Base-by-base conservation (phyloP, 2,797 vertebrate genomes). In the Garrulus glandarius region DNA sequence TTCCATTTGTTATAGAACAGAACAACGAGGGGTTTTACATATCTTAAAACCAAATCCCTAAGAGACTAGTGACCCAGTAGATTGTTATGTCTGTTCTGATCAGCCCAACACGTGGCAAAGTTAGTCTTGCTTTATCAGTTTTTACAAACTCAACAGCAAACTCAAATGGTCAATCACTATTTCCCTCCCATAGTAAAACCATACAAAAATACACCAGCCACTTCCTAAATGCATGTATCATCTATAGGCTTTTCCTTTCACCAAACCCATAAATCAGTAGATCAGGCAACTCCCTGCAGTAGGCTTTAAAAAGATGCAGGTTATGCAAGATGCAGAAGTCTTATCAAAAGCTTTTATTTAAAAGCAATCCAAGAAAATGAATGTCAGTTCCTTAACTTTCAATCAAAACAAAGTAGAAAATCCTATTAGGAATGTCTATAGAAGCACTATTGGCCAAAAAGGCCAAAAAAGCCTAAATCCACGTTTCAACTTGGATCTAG, bases 31-130 rank as follows among this genome's bases (percentile, higher is more conserved):
- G 8, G 11, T 74, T 80, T 72, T 46, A 20, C 12, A 1, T 18
- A 39, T 32, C 13, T 59, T 60, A 79, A 91, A 84, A 72, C 18
- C 29, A 91, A 82, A 63, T 20, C 24, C 27, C 32, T 55, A n/a
- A 1, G 19, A 64, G 13, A 78, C 4, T 10, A 64, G 27, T 29
- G 70, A 80, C 22, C 83, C 44, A 22, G 30, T 43, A 41, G 16
- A 22, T 26, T 3, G 1, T 13, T 64, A 26, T 0, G 0, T 39
- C 49, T 76, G 5, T 41, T 88, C 30, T 36, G 34, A 65, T 20
- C 1, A 0, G 29, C 27, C 34, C 27, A 68, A 16, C 13, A 32
- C 8, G 34, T 17, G 17, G 16, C n/a, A 43, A 91, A 89, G 63
- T 69, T 57, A n/a, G 11, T 18, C 7, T 1, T 41, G 30, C 30